Percentiles rank a stretch among this genome's conserved stretches.
phyloP scores from a whole-genome alignment of 1,140 invertebrate species.

The Pararge aegeria region DNA sequence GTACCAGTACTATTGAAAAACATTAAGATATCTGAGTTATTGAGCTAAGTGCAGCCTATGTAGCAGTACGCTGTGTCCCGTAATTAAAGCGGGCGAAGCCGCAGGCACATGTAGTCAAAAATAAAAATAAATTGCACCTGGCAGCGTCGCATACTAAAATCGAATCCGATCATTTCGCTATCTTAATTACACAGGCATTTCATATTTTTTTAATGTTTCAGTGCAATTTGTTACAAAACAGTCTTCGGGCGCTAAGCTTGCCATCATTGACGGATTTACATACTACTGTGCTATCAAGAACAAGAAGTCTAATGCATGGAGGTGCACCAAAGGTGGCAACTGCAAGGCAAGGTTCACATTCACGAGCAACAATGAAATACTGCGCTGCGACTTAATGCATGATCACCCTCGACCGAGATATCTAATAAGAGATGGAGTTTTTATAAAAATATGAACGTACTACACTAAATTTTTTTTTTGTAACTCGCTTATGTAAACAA shows the following conservation, averaged over 20 bases:
- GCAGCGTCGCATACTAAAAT: too few relatives aligned
- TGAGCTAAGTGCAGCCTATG: too few relatives aligned
- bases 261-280: slow-evolving; percentile 34
- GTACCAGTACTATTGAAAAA: too few relatives aligned
- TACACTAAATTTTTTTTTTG: not conserved
- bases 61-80: too few relatives aligned
- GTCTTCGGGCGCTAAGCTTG: slow-evolving; percentile 27
- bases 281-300: slow-evolving; percentile 31
- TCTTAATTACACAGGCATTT: not conserved
- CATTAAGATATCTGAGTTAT: too few relatives aligned
- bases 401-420: slow-evolving; percentile 16
- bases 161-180: not conserved
- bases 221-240: slow-evolving; percentile 31
- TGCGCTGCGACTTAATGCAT: slow-evolving; percentile 14
- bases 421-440: slow-evolving; percentile 16
- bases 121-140: too few relatives aligned
- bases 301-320: slow-evolving; percentile 24
- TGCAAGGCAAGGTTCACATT: slow-evolving; percentile 35
- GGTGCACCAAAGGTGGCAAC: slow-evolving; percentile 33
- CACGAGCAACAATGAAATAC: slow-evolving; percentile 1
- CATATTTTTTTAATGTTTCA: slow-evolving; percentile 15
- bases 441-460: slow-evolving; percentile 12
- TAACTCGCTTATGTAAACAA: not conserved
- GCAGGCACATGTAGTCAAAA: too few relatives aligned
- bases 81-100: too few relatives aligned